Conservation (phyloP, 2,797 vertebrate species). For the Brotogeris chrysoptera region DNA sequence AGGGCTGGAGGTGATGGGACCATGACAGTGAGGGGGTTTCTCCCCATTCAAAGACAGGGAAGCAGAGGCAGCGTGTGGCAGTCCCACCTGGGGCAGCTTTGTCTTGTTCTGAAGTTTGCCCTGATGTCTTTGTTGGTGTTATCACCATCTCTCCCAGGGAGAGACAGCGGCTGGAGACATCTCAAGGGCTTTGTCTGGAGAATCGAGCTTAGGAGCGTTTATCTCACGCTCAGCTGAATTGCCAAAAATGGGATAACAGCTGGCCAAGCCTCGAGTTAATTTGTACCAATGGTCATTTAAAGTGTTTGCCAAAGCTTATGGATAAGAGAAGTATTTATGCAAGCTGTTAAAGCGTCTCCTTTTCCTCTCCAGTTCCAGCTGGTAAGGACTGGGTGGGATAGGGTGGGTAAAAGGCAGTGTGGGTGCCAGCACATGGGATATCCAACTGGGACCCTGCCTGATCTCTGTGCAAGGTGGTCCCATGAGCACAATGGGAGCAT, state of each 20-base stretch:
- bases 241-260: conserved; percentile 12
- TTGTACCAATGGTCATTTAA: conserved; percentile 32
- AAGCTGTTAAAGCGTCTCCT: not conserved
- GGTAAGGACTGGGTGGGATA: not conserved
- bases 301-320: conserved; percentile 48
- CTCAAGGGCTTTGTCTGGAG: conserved; percentile 2
- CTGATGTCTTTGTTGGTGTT: not conserved
- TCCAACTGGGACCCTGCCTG: not conserved
- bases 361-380: not conserved
- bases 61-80: not conserved
- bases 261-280: not conserved
- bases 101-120: not conserved
- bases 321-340: conserved; percentile 41
- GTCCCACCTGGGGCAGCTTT: not conserved
- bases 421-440: accelerated
- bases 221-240: conserved; percentile 1
- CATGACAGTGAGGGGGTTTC: not conserved
- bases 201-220: not conserved
- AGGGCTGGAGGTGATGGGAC: not conserved
- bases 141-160: not conserved
- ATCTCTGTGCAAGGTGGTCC: not conserved
- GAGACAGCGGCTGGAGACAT: not conserved
- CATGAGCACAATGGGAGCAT: not conserved
- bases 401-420: not conserved
- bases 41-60: not conserved